phyloP scores from a whole-genome alignment of 2,888 invertebrate species.

The Pheosia tremula region DNA sequence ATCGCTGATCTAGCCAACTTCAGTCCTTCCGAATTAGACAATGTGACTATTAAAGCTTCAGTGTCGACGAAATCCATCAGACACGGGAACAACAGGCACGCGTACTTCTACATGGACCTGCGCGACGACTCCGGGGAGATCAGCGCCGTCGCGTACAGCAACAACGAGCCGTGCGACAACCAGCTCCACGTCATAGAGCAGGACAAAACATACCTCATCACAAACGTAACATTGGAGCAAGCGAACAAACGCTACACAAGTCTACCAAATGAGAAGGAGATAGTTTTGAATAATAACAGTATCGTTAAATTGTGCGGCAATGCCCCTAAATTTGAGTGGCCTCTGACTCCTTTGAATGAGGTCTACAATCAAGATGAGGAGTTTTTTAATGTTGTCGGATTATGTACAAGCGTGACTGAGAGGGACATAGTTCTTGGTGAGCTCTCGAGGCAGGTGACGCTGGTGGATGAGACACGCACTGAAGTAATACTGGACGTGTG shows the following conservation, averaged over 20 bases:
- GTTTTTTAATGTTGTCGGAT: neutral
- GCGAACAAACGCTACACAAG: neutral
- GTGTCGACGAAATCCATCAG: neutral
- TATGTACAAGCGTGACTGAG: neutral
- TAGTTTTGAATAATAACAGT: neutral
- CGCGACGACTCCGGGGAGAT: slow-evolving; percentile 1
- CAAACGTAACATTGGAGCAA: neutral
- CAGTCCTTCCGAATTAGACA: neutral
- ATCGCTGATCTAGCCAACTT: neutral
- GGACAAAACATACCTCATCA: neutral
- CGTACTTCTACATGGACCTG: neutral
- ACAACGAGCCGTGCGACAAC: neutral
- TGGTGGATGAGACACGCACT: neutral
- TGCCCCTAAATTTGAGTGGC: neutral
- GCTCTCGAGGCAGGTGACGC: neutral
- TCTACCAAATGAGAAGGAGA: neutral
- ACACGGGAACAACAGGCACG: neutral
- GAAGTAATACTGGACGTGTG: neutral
- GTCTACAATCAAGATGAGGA: neutral
- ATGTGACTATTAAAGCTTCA: neutral
- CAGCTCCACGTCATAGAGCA: neutral
- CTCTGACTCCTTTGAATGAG: neutral
- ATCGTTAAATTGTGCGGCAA: neutral
- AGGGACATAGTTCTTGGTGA: neutral
- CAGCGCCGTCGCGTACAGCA: neutral